Percentiles rank a stretch among this genome's conserved stretches.
These are phyloP conservation scores for Dynastes grantii DNA, from an alignment of 2,888 invertebrate genomes.

Conservation along the genomic window DNA sequence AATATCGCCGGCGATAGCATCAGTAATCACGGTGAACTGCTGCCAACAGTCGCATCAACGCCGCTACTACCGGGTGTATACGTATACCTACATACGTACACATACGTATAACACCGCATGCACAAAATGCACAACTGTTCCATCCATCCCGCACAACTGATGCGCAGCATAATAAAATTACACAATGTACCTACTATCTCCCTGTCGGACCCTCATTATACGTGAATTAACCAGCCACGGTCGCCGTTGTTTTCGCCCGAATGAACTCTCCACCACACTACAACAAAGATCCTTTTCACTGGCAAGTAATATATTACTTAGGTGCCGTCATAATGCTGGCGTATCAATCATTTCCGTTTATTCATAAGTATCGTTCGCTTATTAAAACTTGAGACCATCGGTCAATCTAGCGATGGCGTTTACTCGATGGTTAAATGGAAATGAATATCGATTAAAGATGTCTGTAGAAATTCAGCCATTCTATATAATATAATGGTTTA, in stretches of 20 bases:
- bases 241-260: slow-evolving; percentile 57
- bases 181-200: slow-evolving; percentile 62
- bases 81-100: not conserved
- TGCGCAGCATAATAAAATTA: slow-evolving; percentile 64
- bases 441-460: slow-evolving; percentile 13
- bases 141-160: slow-evolving; percentile 58
- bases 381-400: slow-evolving; percentile 64
- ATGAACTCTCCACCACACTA: slow-evolving; percentile 54
- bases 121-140: slow-evolving; percentile 66
- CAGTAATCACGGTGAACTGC: slow-evolving; percentile 46
- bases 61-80: slow-evolving; percentile 50
- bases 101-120: slow-evolving; percentile 43
- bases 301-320: slow-evolving; percentile 62
- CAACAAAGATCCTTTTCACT: slow-evolving; percentile 59
- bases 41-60: slow-evolving; percentile 53
- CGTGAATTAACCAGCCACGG: slow-evolving; percentile 60
- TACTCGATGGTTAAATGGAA: not conserved
- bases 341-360: slow-evolving; percentile 63
- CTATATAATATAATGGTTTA: no score
- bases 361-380: slow-evolving; percentile 59
- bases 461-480: not conserved
- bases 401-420: slow-evolving; percentile 58
- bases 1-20: slow-evolving; percentile 33
- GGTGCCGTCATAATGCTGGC: slow-evolving; percentile 62
- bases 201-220: slow-evolving; percentile 64